Evolutionary conservation across 1,140 invertebrate genomes (phyloP).

Genomic region (Oppia nitens): DNA sequence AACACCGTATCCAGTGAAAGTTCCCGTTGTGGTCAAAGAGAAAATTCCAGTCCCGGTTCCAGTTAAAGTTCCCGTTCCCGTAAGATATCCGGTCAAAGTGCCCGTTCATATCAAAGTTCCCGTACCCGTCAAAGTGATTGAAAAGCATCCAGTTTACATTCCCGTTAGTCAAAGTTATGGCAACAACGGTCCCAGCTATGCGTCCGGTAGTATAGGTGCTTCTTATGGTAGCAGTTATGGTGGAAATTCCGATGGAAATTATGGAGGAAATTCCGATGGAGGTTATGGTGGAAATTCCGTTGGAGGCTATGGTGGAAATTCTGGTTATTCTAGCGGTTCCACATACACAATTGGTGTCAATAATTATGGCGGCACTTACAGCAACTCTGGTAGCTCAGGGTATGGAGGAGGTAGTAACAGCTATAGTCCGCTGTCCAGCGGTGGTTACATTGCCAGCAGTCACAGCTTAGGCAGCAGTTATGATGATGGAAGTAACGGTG

Average conservation of each 20-base stretch:
- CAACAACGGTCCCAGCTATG: not conserved
- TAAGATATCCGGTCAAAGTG: conserved; percentile 9
- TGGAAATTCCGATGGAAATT: not conserved
- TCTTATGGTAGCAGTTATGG: not conserved
- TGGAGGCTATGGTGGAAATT: conserved; percentile 4
- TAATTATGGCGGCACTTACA: too few species aligned
- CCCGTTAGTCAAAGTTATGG: not conserved
- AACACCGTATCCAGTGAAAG: not conserved
- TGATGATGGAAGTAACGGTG: too few species aligned
- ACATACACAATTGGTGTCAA: too few species aligned
- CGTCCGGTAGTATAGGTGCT: not conserved
- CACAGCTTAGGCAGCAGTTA: too few species aligned
- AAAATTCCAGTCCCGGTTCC: conserved; percentile 1
- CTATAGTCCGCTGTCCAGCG: too few species aligned
- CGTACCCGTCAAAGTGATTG: not conserved
- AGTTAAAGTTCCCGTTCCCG: conserved; percentile 7
- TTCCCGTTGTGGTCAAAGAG: not conserved
- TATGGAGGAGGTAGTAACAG: too few species aligned
- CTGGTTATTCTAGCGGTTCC: too few species aligned
- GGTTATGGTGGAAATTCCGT: conserved; percentile 1
- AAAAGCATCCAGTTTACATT: not conserved
- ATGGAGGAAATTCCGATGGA: too few species aligned
- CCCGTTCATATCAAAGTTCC: not conserved
- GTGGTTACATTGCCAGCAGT: too few species aligned
- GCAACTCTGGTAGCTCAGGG: too few species aligned